Percentiles rank a stretch among this genome's conserved stretches.
phyloP scores from a whole-genome alignment of 2,888 invertebrate species.

The Parnassius glacialis region DNA sequence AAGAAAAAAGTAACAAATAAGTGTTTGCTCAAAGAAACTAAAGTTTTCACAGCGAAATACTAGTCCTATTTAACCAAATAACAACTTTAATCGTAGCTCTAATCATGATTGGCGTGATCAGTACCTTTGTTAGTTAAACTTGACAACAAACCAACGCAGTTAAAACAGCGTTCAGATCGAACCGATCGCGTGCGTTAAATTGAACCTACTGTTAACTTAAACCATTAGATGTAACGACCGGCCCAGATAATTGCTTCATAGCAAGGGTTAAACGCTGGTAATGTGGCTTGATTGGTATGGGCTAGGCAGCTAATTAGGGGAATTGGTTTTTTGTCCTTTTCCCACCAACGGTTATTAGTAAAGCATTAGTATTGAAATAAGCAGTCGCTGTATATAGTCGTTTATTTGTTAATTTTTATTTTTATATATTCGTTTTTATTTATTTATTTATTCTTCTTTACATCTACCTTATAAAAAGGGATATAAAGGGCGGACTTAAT shows the following conservation, averaged over 20 bases:
- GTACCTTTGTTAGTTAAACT: conserved; percentile 1
- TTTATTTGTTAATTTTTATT: no score
- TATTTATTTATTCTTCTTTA: no score
- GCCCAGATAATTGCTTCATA: conserved; percentile 66
- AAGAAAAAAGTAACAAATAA: no score
- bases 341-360: conserved; percentile 12
- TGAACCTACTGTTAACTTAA: conserved; percentile 47
- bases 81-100: no score
- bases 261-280: conserved; percentile 64
- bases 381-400: background rate
- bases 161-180: conserved; percentile 29
- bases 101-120: background rate
- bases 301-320: conserved; percentile 46
- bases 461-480: no score
- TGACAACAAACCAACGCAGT: conserved; percentile 11
- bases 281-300: conserved; percentile 53
- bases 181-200: conserved; percentile 59
- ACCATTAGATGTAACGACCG: conserved; percentile 61
- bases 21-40: no score
- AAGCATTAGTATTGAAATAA: conserved; percentile 5
- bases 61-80: no score
- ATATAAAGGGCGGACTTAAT: no score
- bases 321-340: conserved; percentile 36
- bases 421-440: no score
- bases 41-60: no score